These are phyloP conservation scores for Sturnus vulgaris DNA, from an alignment of 2,113 vertebrate genomes.

Conservation along the genomic window DNA sequence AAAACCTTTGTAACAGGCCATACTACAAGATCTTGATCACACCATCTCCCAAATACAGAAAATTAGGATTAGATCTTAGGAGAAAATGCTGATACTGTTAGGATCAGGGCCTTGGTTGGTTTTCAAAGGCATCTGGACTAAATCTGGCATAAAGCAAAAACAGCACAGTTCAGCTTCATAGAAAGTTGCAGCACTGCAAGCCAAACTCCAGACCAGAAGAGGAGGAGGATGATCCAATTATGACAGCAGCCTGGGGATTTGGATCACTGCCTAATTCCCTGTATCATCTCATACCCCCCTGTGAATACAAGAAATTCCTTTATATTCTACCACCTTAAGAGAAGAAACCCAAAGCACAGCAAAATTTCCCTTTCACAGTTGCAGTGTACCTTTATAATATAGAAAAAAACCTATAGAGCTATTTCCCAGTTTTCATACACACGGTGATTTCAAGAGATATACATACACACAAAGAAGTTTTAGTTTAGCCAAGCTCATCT, in stretches of 20 bases:
- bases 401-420: neutral
- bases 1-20: neutral
- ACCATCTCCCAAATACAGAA: neutral
- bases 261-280: constrained; percentile 4
- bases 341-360: neutral
- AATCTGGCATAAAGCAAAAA: neutral
- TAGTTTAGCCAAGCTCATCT: neutral
- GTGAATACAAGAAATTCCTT: neutral
- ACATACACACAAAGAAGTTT: neutral
- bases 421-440: neutral
- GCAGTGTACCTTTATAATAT: neutral
- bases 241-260: neutral
- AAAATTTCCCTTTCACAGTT: neutral
- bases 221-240: constrained; percentile 12
- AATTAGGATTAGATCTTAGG: neutral
- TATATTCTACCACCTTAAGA: neutral
- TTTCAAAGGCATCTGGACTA: constrained; percentile 6
- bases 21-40: neutral
- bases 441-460: neutral
- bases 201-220: constrained; percentile 7
- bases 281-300: neutral
- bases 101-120: neutral
- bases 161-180: neutral
- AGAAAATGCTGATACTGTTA: neutral
- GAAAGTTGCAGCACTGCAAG: neutral